phyloP scores from a whole-genome alignment of 2,888 invertebrate genomes.

The Plagiodera versicolora region DNA sequence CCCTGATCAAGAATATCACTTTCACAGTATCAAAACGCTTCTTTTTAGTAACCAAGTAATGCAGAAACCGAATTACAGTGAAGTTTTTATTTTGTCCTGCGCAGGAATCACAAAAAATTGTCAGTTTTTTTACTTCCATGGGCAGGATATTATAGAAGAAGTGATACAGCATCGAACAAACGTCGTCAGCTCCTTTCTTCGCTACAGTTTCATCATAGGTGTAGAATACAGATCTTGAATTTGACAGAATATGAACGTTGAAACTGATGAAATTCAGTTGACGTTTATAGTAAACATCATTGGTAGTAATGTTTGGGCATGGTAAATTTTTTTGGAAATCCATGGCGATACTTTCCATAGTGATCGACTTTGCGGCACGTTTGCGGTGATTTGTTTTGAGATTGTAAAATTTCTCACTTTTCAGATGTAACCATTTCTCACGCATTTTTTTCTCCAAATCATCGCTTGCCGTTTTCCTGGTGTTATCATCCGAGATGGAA shows the following conservation, averaged over 20 bases:
- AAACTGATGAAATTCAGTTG: neutral
- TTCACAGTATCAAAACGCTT: no score
- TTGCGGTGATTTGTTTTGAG: slow-evolving; percentile 6
- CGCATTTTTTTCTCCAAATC: neutral
- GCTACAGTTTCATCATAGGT: neutral
- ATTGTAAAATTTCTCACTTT: neutral
- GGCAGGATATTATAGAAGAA: neutral
- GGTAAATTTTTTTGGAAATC: neutral
- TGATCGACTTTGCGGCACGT: no score
- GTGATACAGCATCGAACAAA: neutral
- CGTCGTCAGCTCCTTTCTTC: neutral
- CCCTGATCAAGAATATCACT: no score
- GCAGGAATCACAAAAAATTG: neutral
- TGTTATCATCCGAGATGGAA: neutral
- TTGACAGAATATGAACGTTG: neutral
- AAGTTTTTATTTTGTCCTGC: neutral
- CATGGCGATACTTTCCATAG: neutral
- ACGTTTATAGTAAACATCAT: neutral
- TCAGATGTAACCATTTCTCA: neutral
- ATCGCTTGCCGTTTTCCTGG: neutral
- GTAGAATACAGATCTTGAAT: neutral
- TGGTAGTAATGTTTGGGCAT: neutral
- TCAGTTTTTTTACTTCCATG: neutral
- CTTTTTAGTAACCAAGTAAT: neutral
- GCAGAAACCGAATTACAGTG: neutral